Conservation (phyloP, 2,888 invertebrate genomes). For the Coenonympha arcania region DNA sequence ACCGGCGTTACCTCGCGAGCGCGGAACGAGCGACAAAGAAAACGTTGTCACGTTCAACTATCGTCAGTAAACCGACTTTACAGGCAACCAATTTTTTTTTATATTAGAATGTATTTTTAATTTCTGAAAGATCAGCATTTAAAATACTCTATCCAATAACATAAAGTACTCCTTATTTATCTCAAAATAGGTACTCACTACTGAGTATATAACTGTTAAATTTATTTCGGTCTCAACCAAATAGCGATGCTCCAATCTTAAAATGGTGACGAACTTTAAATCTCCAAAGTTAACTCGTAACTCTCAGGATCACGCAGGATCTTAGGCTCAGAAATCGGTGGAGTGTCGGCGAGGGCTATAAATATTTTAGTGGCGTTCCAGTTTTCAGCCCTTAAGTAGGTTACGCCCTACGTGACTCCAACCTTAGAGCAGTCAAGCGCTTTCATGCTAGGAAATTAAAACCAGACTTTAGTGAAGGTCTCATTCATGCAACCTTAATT, state of each 20-base stretch:
- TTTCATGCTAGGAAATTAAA: conserved; percentile 1
- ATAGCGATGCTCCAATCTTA: neutral
- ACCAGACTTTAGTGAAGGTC: too few species aligned
- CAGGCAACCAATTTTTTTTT: too few species aligned
- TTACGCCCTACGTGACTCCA: conserved; percentile 31
- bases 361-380: conserved; percentile 40
- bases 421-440: conserved; percentile 14
- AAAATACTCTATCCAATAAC: too few species aligned
- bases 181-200: too few species aligned
- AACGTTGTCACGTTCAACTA: too few species aligned
- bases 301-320: conserved; percentile 15
- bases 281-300: conserved; percentile 12
- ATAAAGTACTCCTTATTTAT: too few species aligned
- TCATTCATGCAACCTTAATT: too few species aligned
- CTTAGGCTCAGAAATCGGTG: conserved; percentile 20
- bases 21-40: too few species aligned
- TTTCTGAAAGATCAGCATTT: too few species aligned
- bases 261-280: conserved; percentile 2
- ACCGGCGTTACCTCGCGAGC: too few species aligned
- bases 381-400: conserved; percentile 38
- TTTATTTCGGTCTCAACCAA: neutral
- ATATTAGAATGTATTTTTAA: too few species aligned
- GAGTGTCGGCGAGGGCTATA: conserved; percentile 34
- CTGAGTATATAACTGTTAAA: conserved; percentile 1
- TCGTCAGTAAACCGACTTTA: too few species aligned